Evolutionary conservation across 2,888 invertebrate genomes (phyloP), one percentile per base, ranked within the genome.

Genomic region (Diplazon laetatorius): DNA sequence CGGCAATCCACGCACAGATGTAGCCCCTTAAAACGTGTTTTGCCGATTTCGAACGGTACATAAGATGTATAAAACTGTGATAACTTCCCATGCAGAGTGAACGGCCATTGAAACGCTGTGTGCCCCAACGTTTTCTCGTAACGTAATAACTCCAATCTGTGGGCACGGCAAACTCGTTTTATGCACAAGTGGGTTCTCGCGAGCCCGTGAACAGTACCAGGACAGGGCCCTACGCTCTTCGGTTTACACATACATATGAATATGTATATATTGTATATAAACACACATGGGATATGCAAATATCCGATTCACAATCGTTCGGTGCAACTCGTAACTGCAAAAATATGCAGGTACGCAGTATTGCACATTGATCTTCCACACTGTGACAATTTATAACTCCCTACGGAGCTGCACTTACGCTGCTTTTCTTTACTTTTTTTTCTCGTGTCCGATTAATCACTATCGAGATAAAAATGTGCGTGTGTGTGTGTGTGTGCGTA

Each of bases 81-180:
- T 48, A 50, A 65, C 12, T n/a, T 35, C 14, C 6, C 37, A 48
- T 20, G 63, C 35, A 20, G 30, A 37, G 46, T 48, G 35, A 63
- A 46, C 46, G 35, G 30, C 46, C 5, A 22, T 18, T 18, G 63
- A n/a, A 16, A 35, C 18, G 46, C 48, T 46, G 50, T 46, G 10
- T 30, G 12, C 12, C 35, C 16, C 35, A 2, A n/a, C n/a, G n/a
- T n/a, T 30, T 22, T 12, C 35, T 35, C 12, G 63, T 48, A 48
- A 37, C 30, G 48, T 25, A 50, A 65, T 48, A 65, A 48, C 48
- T 48, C 35, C 63, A 35, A 65, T 65, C 30, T 35, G 37, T 35
- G 35, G n/a, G 20, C 37, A 18, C 63, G 14, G 22, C 63, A 65
- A 65, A 65, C 63, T 37, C 63, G 63, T 65, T 65, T 42, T 35